Evolutionary conservation across 2,797 vertebrate species (phyloP).

Genomic region (Myotis daubentonii): DNA sequence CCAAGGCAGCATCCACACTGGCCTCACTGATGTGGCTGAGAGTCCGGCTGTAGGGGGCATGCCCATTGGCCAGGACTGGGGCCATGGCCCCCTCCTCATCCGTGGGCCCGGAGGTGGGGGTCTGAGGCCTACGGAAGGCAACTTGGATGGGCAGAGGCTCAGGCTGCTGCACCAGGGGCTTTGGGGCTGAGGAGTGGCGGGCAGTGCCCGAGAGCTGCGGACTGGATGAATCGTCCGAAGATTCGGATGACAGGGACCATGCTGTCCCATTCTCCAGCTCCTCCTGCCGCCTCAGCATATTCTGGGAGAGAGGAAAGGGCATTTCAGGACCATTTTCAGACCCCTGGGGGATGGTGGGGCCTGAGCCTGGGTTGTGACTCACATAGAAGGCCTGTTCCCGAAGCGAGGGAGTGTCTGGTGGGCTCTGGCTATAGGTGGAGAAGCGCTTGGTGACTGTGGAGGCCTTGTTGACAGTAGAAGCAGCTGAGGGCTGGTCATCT

Average conservation of each 20-base stretch:
- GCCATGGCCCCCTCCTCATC: neutral
- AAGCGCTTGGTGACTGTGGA: slow-evolving; percentile 94
- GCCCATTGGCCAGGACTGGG: slow-evolving; percentile 86
- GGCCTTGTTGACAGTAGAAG: slow-evolving; percentile 93
- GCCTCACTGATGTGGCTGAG: slow-evolving; percentile 97
- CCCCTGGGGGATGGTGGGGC: neutral
- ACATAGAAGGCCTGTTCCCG: slow-evolving; percentile 98
- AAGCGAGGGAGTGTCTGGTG: slow-evolving; percentile 94
- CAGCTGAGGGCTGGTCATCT: slow-evolving; percentile 92
- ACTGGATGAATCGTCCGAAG: slow-evolving; percentile 96
- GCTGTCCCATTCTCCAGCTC: slow-evolving; percentile 94
- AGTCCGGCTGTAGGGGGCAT: slow-evolving; percentile 89
- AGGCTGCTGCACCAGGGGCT: slow-evolving; percentile 90
- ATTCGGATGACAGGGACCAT: slow-evolving; percentile 96
- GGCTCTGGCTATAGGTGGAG: slow-evolving; percentile 96
- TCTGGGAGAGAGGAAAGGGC: slow-evolving; percentile 84
- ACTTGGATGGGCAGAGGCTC: slow-evolving; percentile 88
- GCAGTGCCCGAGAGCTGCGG: slow-evolving; percentile 90
- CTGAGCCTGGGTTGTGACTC: slow-evolving; percentile 83
- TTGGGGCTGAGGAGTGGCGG: slow-evolving; percentile 87
- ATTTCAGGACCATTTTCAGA: neutral
- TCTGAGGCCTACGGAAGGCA: slow-evolving; percentile 89
- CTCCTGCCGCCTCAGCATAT: slow-evolving; percentile 93
- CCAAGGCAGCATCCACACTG: slow-evolving; percentile 88
- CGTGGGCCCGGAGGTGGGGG: slow-evolving; percentile 84